Conservation (phyloP, 2,888 invertebrate genomes). For the Pristionchus maxplancki region DNA sequence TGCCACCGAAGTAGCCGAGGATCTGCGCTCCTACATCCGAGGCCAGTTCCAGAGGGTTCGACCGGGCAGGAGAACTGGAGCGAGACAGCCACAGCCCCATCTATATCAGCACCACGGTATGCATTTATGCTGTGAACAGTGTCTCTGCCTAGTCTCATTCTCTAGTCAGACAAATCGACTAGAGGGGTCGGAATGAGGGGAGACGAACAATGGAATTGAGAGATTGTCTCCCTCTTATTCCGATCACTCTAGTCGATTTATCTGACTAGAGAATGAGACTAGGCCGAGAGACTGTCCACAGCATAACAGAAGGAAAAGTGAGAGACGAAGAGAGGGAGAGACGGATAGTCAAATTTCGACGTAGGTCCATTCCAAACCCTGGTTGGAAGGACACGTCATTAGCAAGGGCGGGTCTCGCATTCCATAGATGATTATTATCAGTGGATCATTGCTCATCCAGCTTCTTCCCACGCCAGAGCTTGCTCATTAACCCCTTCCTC, state of each 20-base stretch:
- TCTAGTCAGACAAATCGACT: no score
- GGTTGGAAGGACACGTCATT: neutral
- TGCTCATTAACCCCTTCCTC: neutral
- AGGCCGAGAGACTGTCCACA: no score
- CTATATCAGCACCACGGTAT: slow-evolving; percentile 28
- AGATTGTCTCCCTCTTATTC: no score
- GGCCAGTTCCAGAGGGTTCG: slow-evolving; percentile 53
- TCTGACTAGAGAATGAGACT: no score
- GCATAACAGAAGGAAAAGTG: no score
- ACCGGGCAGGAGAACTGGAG: slow-evolving; percentile 55
- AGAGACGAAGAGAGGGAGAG: neutral
- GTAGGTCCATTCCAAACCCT: slow-evolving; percentile 8
- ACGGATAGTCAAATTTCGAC: neutral
- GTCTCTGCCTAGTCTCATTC: neutral
- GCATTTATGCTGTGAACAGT: no score
- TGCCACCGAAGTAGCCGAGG: slow-evolving; percentile 89
- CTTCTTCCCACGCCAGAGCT: neutral
- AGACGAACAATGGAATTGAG: no score
- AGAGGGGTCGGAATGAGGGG: no score
- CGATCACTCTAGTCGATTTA: no score
- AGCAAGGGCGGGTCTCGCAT: neutral
- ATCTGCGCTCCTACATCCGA: slow-evolving; percentile 80
- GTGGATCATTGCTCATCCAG: neutral
- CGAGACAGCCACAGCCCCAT: neutral
- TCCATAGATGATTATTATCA: slow-evolving; percentile 50